Percentiles rank a stretch among this genome's conserved stretches.
phyloP scores from a whole-genome alignment of 2,113 vertebrate genomes.

The Mesitornis unicolor region DNA sequence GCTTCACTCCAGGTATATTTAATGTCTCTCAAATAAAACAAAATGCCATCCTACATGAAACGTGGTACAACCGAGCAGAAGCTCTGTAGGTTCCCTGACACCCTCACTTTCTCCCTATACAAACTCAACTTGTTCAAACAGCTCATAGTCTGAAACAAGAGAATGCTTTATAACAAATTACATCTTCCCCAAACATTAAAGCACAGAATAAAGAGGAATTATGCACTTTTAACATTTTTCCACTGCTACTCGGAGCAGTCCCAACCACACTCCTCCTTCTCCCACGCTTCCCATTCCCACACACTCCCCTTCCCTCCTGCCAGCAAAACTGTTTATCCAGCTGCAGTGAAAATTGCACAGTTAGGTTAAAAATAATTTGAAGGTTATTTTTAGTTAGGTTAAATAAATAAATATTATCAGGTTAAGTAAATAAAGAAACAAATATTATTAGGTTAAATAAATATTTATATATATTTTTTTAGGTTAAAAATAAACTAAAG shows the following conservation, averaged over 20 bases:
- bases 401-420: no score
- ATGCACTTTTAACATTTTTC: neutral
- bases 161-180: neutral
- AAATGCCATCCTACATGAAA: neutral
- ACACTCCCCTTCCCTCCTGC: neutral
- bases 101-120: neutral
- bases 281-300: neutral
- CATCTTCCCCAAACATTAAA: neutral
- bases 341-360: neutral
- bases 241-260: neutral
- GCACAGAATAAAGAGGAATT: neutral
- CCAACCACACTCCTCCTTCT: rapidly evolving
- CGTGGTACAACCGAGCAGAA: neutral
- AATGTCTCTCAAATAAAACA: neutral
- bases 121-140: neutral
- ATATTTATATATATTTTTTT: no score
- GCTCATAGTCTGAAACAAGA: neutral
- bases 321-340: neutral
- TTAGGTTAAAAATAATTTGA: no score
- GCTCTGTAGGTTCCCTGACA: neutral
- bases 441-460: no score
- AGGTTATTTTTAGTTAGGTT: no score
- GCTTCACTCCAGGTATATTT: neutral
- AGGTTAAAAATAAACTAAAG: neutral
- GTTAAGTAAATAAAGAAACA: no score